A percentile compares a stretch with the other conserved stretches of the same genome.
phyloP scores from a whole-genome alignment of 2,888 invertebrate species.

The Scaptomyza polygonia region DNA sequence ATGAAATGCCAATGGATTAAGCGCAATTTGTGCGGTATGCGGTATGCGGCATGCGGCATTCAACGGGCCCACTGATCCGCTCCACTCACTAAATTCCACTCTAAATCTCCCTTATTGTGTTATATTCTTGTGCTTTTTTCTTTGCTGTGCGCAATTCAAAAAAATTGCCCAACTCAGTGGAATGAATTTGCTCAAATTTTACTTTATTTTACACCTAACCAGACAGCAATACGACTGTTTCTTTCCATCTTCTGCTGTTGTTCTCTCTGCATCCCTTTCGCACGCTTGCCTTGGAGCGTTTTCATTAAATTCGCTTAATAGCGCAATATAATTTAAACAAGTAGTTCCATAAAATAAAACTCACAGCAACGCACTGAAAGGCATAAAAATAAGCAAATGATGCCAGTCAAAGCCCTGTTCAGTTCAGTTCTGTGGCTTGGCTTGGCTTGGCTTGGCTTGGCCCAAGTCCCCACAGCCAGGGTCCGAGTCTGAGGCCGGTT shows the following conservation, averaged over 20 bases:
- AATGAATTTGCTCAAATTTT: slow-evolving; percentile 65
- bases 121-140: slow-evolving; percentile 4
- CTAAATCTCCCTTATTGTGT: slow-evolving; percentile 40
- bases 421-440: background rate
- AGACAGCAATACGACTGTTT: slow-evolving; percentile 19
- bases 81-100: slow-evolving; percentile 42
- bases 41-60: slow-evolving; percentile 56
- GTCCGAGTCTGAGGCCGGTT: slow-evolving; percentile 34
- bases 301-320: slow-evolving; percentile 83
- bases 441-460: slow-evolving; percentile 14
- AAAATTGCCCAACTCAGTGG: slow-evolving; percentile 40
- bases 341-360: slow-evolving; percentile 81
- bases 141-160: slow-evolving; percentile 1
- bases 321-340: slow-evolving; percentile 82
- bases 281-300: slow-evolving; percentile 74
- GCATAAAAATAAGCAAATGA: slow-evolving; percentile 75
- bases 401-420: slow-evolving; percentile 36
- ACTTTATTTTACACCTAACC: slow-evolving; percentile 79
- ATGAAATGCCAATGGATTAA: slow-evolving; percentile 80
- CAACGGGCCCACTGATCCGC: slow-evolving; percentile 46
- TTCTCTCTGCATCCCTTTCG: slow-evolving; percentile 19
- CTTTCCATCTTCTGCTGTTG: background rate
- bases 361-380: slow-evolving; percentile 73
- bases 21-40: slow-evolving; percentile 74
- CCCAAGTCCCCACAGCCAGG: slow-evolving; percentile 3